Evolutionary conservation across 1,140 invertebrate species (phyloP), one percentile per base, ranked within the genome.

Genomic region (Tetramorium alpestre): DNA sequence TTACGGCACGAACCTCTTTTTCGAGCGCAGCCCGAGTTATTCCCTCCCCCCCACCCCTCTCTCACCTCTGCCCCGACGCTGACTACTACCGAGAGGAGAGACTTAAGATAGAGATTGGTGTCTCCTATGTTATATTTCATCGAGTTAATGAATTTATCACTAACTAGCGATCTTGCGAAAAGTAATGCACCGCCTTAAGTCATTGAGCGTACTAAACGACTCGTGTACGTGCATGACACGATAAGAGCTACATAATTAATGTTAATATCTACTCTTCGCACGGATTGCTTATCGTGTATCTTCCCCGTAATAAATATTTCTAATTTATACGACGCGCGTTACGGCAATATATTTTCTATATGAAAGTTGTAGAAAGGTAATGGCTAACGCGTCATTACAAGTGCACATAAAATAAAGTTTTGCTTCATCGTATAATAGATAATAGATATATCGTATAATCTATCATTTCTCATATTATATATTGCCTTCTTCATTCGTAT

Each of bases 1-100:
- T 95, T 95, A 95, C 93, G 72, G 88, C 87, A 84, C 82, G 88
- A 88, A 73, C 82, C 87, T 85, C 85, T 88, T 85, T 88, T 87
- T 73, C 76, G 76, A 82, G 75, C 60, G n/a, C 22, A 64, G 65
- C 47, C 51, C 80, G 54, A n/a, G 54, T 84, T 60, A 75, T 75
- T 84, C 28, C 41, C 22, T 72, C 25, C 25, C 22, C 22, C 22
- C 22, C 22, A 2, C 33, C 33, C 33, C 33, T 33, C 33, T 4
- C 25, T 7, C 22, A 2, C n/a, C 41, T 44, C 54, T 18, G 13
- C 41, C 49, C 25, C 49, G 11, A 18, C 18, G 3, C 47, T 18
- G 47, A 54, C 18, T 49, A 38, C 67, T 22, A 54, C 58, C 51
- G 76, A 60, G 51, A 4, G 3, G 3, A 3, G 75, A 86, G 28